Evolutionary conservation across 2,797 vertebrate species (phyloP).

Genomic region (Typhlichthys eigenmanni): DNA sequence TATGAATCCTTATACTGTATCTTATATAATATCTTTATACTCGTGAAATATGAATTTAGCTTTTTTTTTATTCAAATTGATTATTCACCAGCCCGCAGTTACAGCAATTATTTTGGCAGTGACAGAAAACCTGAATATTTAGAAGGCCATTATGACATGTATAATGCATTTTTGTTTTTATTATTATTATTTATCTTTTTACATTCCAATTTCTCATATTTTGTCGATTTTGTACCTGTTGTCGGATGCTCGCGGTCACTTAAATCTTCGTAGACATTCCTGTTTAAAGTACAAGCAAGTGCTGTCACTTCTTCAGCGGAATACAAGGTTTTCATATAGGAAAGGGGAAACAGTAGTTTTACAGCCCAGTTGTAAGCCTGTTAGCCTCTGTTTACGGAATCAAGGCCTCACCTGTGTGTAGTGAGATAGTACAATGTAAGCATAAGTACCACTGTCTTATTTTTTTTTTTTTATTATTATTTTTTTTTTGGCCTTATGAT

Average conservation of each 20-base stretch:
- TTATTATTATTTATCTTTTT: conserved; percentile 71
- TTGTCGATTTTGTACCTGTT: conserved; percentile 40
- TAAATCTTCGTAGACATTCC: conserved; percentile 69
- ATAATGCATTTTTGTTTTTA: conserved; percentile 44
- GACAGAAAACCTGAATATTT: conserved; percentile 52
- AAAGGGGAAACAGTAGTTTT: background rate
- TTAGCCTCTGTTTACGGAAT: conserved; percentile 10
- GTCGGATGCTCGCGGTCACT: conserved; percentile 36
- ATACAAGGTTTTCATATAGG: background rate
- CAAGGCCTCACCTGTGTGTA: conserved; percentile 30
- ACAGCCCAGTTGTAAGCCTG: no score
- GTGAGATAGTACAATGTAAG: conserved; percentile 41
- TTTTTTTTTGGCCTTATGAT: conserved; percentile 62
- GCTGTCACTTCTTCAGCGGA: conserved; percentile 18
- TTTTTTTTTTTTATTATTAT: conserved; percentile 44
- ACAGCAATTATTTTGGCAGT: conserved; percentile 26
- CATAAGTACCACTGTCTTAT: conserved; percentile 69
- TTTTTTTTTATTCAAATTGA: conserved; percentile 77
- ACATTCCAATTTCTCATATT: conserved; percentile 55
- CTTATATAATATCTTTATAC: conserved; percentile 87
- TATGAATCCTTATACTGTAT: conserved; percentile 86
- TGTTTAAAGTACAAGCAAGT: conserved; percentile 38
- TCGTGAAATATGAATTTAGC: conserved; percentile 65
- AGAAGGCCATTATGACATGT: conserved; percentile 64
- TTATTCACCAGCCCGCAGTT: conserved; percentile 78